Evolutionary conservation across 2,888 invertebrate species (phyloP).

Genomic region (Thysanoteuthis rhombus): DNA sequence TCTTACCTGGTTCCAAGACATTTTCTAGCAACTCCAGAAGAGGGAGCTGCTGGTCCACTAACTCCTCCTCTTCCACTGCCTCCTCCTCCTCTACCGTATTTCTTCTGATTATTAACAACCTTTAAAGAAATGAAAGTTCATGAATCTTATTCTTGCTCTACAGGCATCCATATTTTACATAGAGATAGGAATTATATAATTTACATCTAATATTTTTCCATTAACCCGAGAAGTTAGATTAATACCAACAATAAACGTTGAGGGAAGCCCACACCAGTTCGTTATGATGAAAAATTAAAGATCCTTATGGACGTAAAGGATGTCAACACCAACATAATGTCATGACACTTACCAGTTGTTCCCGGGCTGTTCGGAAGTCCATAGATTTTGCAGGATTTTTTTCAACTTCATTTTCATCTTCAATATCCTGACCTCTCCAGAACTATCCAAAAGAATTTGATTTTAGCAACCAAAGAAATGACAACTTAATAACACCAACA

Average conservation of each 20-base stretch:
- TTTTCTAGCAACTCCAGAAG: conserved; percentile 57
- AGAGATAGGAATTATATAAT: not conserved
- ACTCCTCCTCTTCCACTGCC: conserved; percentile 31
- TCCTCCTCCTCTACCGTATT: conserved; percentile 45
- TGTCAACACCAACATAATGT: not conserved
- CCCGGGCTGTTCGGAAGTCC: conserved; percentile 55
- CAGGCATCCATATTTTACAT: too few species aligned
- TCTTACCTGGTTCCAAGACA: conserved; percentile 63
- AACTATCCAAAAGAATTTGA: not conserved
- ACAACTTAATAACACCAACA: too few species aligned
- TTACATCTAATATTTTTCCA: not conserved
- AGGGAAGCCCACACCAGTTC: too few species aligned
- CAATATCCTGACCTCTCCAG: not conserved
- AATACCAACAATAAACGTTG: not conserved
- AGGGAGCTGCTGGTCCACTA: conserved; percentile 38
- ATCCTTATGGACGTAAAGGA: not conserved
- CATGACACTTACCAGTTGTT: conserved; percentile 51
- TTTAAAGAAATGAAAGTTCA: conserved; percentile 22
- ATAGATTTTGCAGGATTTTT: not conserved
- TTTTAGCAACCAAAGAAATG: not conserved
- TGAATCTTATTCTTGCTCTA: too few species aligned
- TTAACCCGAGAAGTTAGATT: not conserved
- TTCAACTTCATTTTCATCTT: conserved; percentile 1
- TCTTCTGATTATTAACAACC: conserved; percentile 57
- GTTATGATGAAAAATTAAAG: too few species aligned